phyloP scores from a whole-genome alignment of 2,113 vertebrate genomes.

The Labeo catla region DNA sequence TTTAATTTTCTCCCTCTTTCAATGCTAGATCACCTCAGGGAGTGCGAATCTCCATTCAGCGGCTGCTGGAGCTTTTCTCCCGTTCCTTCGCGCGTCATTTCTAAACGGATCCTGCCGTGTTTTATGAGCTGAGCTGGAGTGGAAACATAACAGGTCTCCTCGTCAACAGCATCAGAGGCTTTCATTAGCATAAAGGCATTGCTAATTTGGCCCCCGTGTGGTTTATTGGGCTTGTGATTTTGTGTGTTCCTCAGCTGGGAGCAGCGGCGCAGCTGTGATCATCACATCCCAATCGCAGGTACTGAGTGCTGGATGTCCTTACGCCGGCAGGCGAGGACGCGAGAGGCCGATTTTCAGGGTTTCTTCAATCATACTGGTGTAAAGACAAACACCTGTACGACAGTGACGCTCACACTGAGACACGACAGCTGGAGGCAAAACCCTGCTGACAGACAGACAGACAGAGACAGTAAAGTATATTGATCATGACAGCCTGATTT shows the following conservation, averaged over 20 bases:
- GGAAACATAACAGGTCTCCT: constrained; percentile 65
- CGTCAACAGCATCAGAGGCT: constrained; percentile 66
- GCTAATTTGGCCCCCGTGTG: constrained; percentile 68
- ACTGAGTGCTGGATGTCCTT: no score
- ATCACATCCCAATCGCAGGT: constrained; percentile 61
- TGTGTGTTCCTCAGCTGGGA: constrained; percentile 61
- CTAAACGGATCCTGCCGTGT: constrained; percentile 52
- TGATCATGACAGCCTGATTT: not conserved
- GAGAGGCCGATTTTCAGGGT: no score
- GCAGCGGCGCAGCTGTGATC: constrained; percentile 62
- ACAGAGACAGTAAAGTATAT: no score
- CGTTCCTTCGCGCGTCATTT: constrained; percentile 51
- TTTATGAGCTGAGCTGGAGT: constrained; percentile 60
- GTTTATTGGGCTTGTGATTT: constrained; percentile 69
- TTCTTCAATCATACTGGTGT: not conserved
- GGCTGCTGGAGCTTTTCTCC: not conserved
- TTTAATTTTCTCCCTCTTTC: constrained; percentile 64
- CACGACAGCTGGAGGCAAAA: not conserved
- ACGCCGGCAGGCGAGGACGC: no score
- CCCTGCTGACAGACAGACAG: not conserved
- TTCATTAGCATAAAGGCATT: constrained; percentile 71
- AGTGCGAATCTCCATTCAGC: not conserved
- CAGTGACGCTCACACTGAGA: constrained; percentile 54
- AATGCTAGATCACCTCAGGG: not conserved
- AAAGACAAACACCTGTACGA: constrained; percentile 64